Base-by-base conservation (phyloP, 2,113 vertebrate species). In the Crotophaga sulcirostris region DNA sequence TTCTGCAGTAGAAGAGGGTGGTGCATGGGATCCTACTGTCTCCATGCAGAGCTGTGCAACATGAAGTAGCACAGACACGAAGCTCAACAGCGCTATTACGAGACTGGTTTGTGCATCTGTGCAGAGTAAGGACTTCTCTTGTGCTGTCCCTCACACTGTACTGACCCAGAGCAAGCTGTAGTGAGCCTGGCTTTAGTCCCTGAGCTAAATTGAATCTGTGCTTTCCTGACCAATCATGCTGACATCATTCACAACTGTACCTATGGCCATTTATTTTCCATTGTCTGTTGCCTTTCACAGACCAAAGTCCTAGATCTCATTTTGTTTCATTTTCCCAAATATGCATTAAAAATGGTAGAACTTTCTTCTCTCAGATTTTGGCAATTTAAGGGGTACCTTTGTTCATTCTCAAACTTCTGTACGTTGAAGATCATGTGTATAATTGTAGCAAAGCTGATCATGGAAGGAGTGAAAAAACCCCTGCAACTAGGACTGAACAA, bases 1-100 rank as follows among this genome's bases (percentile, higher is more conserved):
- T 20, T 18, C 51, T 59, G 25, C 21, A 67, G 60, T 25, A 47
- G 34, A 38, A 29, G 3, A 18, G 56, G 10, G 8, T 36, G 74
- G 36, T 4, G 21, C 23, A 18, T 13, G 28, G n/a, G 29, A 11
- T 59, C 31, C 29, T 67, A 7, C 34, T 3, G 6, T 13, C 29
- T 19, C 44, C 52, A 3, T 63, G 79, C 42, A 63, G 51, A 73
- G 28, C 36, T 51, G 51, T 23, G 55, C n/a, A 21, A 7, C 24
- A 4, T 14, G 13, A 20, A 82, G 26, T 54, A 79, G 33, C 2
- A 4, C 29, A 49, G 69, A 6, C 29, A 31, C 1, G 0, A 14
- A 64, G 13, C 8, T 81, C 3, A 7, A 13, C 19, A 6, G 11
- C 0, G 0, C 34, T 80, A 34, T 73, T 69, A 29, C 0, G 5